Evolutionary conservation across 2,797 vertebrate species (phyloP).

Genomic region (Peromyscus eremicus): DNA sequence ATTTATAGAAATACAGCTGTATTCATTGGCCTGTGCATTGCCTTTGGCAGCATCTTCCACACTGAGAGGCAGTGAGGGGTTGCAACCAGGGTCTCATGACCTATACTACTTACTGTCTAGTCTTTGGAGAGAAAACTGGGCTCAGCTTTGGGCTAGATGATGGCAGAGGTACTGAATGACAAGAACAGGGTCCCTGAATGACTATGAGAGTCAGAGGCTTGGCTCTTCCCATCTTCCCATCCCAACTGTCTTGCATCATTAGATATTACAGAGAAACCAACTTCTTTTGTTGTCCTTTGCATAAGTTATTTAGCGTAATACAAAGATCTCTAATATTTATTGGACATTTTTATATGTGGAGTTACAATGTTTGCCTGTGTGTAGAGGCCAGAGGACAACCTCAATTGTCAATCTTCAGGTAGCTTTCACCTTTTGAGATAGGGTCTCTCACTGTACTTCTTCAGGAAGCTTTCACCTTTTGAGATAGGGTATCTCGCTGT

Average conservation of each 20-base stretch:
- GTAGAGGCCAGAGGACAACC: too few relatives aligned
- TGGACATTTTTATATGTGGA: not conserved
- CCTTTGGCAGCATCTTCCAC: not conserved
- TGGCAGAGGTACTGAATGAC: not conserved
- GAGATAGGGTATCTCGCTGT: too few relatives aligned
- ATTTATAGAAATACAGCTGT: constrained; percentile 22
- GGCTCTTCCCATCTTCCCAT: not conserved
- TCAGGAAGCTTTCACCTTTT: not conserved
- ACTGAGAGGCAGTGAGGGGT: not conserved
- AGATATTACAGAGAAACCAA: not conserved
- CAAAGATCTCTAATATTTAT: not conserved
- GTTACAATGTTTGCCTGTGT: not conserved
- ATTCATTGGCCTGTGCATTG: not conserved
- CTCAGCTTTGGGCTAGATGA: not conserved
- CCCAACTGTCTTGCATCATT: not conserved
- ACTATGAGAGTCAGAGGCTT: not conserved
- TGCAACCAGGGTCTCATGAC: not conserved
- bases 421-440: not conserved
- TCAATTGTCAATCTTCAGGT: not conserved
- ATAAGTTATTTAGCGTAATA: not conserved
- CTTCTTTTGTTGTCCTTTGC: not conserved
- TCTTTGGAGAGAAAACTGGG: not conserved
- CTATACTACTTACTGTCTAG: not conserved
- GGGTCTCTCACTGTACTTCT: too few relatives aligned
- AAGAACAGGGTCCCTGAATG: not conserved